phyloP scores from a whole-genome alignment of 1,140 invertebrate species.

The Gonatopus flavifemur region DNA sequence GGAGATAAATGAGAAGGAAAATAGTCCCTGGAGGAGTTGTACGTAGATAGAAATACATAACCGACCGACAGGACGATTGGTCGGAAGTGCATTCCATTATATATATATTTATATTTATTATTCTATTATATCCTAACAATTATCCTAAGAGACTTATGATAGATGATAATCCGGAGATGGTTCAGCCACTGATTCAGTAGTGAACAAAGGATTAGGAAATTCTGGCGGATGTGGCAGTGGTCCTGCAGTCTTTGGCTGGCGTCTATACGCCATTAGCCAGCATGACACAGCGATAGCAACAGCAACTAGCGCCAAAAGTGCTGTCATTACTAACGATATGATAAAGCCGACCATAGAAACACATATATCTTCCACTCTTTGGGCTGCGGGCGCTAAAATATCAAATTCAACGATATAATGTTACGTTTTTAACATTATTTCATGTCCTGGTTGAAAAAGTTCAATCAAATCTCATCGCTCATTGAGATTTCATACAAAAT shows the following conservation, averaged over 20 bases:
- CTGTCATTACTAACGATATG: conserved; percentile 88
- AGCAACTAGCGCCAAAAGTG: conserved; percentile 85
- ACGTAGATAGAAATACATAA: conserved; percentile 48
- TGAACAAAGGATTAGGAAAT: conserved; percentile 92
- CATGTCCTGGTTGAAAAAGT: too few relatives aligned
- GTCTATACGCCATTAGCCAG: conserved; percentile 90
- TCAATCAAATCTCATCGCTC: too few relatives aligned
- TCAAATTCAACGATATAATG: too few relatives aligned
- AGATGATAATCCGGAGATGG: conserved; percentile 79
- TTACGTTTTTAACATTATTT: conserved; percentile 5
- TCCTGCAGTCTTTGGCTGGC: conserved; percentile 80
- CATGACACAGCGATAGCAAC: conserved; percentile 92
- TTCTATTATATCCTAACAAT: conserved; percentile 41
- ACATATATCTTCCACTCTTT: conserved; percentile 82
- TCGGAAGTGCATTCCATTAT: conserved; percentile 43
- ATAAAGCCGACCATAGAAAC: conserved; percentile 91
- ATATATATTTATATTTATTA: conserved; percentile 40
- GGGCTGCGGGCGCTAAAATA: conserved; percentile 67
- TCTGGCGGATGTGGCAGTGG: conserved; percentile 91
- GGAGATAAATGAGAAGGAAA: conserved; percentile 26
- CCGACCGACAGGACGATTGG: conserved; percentile 44
- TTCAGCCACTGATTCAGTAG: conserved; percentile 75
- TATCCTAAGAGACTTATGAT: conserved; percentile 47
- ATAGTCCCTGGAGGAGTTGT: conserved; percentile 57
- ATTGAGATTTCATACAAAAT: conserved; percentile 6